These are phyloP conservation scores for Coendou prehensilis DNA, from an alignment of 2,797 vertebrate genomes.

Conservation along the genomic window DNA sequence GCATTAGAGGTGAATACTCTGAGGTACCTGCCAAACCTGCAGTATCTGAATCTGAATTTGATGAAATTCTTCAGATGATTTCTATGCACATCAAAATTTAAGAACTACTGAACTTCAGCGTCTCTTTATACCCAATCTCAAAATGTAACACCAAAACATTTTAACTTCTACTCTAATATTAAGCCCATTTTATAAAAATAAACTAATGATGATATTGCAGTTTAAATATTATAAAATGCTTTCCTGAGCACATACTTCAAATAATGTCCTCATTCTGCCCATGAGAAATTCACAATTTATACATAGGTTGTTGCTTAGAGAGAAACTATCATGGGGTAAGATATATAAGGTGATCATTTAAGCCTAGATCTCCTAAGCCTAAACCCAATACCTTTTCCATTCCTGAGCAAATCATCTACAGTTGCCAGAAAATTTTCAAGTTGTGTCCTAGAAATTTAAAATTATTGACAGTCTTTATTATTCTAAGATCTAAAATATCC, in stretches of 20 bases:
- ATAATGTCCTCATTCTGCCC: not conserved
- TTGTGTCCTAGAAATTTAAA: not conserved
- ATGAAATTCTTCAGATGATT: not conserved
- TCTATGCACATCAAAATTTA: not conserved
- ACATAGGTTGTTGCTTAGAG: not conserved
- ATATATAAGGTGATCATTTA: not conserved
- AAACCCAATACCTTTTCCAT: slow-evolving; percentile 13
- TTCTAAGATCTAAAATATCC: not conserved
- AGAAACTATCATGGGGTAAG: not conserved
- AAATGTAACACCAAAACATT: not conserved
- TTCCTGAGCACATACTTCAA: not conserved
- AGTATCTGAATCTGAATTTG: not conserved
- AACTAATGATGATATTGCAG: not conserved
- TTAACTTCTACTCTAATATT: not conserved
- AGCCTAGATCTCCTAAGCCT: not conserved
- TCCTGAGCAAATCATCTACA: not conserved
- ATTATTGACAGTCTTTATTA: not conserved
- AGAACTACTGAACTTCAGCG: not conserved
- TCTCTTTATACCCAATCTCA: not conserved
- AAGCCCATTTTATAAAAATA: slow-evolving; percentile 38
- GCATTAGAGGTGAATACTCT: not conserved
- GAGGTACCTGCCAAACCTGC: not conserved
- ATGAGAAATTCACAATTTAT: not conserved
- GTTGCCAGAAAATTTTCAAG: slow-evolving; percentile 12
- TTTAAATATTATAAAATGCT: not conserved